Evolutionary conservation across 2,113 vertebrate species (phyloP).

Genomic region (Ameiurus melas): DNA sequence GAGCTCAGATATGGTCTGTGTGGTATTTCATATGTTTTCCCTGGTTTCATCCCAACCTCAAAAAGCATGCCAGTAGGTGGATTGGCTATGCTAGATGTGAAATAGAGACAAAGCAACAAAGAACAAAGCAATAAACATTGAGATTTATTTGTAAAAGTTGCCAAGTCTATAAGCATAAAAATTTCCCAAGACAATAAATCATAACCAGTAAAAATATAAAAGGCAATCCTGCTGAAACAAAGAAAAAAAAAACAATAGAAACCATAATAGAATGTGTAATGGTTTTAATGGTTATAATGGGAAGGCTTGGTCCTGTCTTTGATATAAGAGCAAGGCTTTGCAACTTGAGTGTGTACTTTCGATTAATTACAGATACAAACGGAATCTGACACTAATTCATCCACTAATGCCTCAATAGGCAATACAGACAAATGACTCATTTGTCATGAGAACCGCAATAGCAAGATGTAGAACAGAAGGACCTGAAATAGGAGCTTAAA

Average conservation of each 20-base stretch:
- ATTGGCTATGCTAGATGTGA: neutral
- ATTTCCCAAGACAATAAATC: neutral
- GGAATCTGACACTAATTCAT: neutral
- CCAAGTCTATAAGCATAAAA: neutral
- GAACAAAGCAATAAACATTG: neutral
- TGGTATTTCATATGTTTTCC: neutral
- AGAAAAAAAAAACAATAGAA: too few relatives aligned
- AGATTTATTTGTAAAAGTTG: neutral
- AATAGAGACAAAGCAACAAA: neutral
- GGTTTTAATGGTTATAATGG: too few relatives aligned
- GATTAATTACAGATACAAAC: neutral
- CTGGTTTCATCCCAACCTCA: neutral
- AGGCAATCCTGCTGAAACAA: neutral
- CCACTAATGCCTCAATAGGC: neutral
- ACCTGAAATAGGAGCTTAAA: neutral
- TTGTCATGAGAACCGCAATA: neutral
- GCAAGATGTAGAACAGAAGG: neutral
- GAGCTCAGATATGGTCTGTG: neutral
- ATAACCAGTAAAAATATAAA: neutral
- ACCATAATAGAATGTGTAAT: too few relatives aligned
- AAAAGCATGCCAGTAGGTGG: neutral
- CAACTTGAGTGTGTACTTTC: neutral
- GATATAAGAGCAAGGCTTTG: neutral
- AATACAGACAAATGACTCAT: neutral
- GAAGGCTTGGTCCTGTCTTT: neutral